Conservation (phyloP, 2,113 vertebrate genomes). For the Pachyramphus minor region DNA sequence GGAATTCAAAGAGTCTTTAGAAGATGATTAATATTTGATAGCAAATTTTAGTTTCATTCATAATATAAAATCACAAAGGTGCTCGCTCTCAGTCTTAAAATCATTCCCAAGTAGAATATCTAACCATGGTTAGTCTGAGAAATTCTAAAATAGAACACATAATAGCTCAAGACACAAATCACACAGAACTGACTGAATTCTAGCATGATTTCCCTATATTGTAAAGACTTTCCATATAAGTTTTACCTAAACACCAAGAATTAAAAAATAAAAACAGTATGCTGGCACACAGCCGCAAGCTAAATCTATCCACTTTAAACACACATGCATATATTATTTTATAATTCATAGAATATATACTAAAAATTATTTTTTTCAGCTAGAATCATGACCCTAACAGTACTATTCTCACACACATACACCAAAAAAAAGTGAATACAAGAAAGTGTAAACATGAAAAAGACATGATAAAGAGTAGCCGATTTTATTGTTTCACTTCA, state of each 20-base stretch:
- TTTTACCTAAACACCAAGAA: not conserved
- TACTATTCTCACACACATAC: no score
- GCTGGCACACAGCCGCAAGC: not conserved
- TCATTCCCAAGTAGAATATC: not conserved
- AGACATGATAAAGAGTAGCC: not conserved
- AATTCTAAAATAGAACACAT: not conserved
- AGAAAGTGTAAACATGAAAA: not conserved
- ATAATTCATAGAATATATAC: not conserved
- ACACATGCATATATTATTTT: not conserved
- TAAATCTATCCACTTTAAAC: not conserved
- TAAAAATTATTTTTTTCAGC: not conserved
- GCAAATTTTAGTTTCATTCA: not conserved
- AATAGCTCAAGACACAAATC: not conserved
- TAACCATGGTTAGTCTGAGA: not conserved
- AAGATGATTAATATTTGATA: not conserved
- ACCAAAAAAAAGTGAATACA: not conserved
- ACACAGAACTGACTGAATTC: not conserved
- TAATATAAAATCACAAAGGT: not conserved
- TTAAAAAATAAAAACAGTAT: not conserved
- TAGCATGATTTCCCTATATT: not conserved
- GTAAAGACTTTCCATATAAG: not conserved
- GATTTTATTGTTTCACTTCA: not conserved
- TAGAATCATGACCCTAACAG: not conserved
- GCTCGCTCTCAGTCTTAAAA: not conserved
- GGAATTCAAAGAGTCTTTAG: not conserved